phyloP scores from a whole-genome alignment of 2,888 invertebrate species.

The Oscheius myriophilus region DNA sequence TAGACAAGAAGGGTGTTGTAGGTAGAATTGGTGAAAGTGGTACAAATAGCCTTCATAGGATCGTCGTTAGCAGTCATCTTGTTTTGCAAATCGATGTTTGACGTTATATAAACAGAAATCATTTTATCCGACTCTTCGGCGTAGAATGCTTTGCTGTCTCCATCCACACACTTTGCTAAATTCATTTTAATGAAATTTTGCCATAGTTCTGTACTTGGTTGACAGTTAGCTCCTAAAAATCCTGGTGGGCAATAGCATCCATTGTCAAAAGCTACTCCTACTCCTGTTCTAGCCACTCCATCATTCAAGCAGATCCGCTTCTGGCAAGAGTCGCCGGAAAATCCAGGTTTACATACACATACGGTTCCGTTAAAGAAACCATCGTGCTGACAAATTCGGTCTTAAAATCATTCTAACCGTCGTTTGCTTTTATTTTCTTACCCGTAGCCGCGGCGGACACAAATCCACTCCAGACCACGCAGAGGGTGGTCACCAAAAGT shows the following conservation, averaged over 20 bases:
- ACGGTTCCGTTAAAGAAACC: background rate
- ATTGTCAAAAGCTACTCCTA: background rate
- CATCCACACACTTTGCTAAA: slow-evolving; percentile 21
- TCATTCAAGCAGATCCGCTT: slow-evolving; percentile 8
- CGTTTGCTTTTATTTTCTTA: background rate
- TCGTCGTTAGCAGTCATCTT: background rate
- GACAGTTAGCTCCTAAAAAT: slow-evolving; percentile 22
- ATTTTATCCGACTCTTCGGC: background rate
- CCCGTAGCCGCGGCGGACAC: background rate
- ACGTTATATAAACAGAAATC: slow-evolving; percentile 14
- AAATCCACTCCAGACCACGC: slow-evolving; percentile 7
- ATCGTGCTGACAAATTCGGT: slow-evolving; percentile 17
- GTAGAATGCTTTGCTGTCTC: slow-evolving; percentile 23
- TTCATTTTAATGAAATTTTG: background rate
- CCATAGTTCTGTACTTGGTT: slow-evolving; percentile 7
- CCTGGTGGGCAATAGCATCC: slow-evolving; percentile 23
- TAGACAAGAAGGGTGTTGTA: background rate
- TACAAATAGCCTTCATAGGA: slow-evolving; percentile 7
- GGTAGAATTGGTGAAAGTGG: background rate
- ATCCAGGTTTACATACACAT: slow-evolving; percentile 9
- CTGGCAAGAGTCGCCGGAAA: background rate
- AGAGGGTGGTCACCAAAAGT: background rate
- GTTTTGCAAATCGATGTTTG: background rate
- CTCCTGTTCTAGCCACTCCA: background rate
- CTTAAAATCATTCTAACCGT: background rate